phyloP scores from a whole-genome alignment of 2,888 invertebrate species.

The Aphodius sticticus region DNA sequence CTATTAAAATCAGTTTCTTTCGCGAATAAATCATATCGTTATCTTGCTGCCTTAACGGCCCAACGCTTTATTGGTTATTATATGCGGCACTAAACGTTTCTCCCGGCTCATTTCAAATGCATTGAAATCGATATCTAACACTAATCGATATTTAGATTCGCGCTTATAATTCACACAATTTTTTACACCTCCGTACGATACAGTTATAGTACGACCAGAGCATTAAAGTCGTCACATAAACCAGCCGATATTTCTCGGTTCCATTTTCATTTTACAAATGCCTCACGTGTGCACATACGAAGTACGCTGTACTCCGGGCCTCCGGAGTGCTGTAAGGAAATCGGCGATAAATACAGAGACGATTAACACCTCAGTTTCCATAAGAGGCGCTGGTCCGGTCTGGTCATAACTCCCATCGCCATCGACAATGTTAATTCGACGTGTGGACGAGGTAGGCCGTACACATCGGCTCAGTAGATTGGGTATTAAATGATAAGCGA shows the following conservation, averaged over 20 bases:
- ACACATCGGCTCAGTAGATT: background rate
- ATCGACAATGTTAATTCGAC: slow-evolving; percentile 4
- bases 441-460: background rate
- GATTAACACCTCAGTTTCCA: background rate
- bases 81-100: slow-evolving; percentile 4
- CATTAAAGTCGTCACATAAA: background rate
- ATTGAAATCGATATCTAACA: slow-evolving; percentile 23
- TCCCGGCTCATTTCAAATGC: slow-evolving; percentile 22
- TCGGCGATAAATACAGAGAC: background rate
- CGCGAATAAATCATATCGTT: slow-evolving; percentile 4
- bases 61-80: background rate
- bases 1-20: background rate
- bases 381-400: background rate
- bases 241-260: background rate
- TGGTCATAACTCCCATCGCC: background rate
- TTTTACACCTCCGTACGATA: background rate
- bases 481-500: slow-evolving; percentile 4
- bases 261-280: background rate
- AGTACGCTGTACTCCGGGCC: background rate
- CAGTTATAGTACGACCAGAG: background rate
- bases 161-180: slow-evolving; percentile 18
- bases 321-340: background rate
- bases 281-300: background rate
- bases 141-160: slow-evolving; percentile 25
- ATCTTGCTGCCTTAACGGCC: background rate